These are phyloP conservation scores for Bradypus variegatus DNA, from an alignment of 2,797 vertebrate genomes.

Conservation along the genomic window DNA sequence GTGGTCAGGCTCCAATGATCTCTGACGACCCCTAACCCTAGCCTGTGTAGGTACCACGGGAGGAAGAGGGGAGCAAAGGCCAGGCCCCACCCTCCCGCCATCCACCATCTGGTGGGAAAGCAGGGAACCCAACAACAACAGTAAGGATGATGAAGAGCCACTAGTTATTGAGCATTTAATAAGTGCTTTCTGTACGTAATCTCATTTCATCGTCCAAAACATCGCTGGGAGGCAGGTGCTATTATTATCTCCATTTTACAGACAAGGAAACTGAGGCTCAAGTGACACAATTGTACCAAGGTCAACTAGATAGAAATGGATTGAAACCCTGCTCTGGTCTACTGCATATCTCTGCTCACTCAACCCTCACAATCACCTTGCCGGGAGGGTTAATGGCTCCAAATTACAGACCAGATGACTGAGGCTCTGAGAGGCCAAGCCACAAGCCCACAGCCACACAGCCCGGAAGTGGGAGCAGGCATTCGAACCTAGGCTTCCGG, in stretches of 20 bases:
- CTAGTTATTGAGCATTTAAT: background rate
- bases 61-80: background rate
- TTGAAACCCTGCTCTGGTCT: background rate
- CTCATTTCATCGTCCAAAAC: background rate
- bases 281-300: background rate
- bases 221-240: background rate
- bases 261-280: background rate
- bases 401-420: background rate
- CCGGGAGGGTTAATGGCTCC: background rate
- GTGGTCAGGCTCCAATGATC: background rate
- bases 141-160: accelerated
- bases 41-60: background rate
- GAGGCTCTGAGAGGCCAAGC: background rate
- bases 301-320: background rate
- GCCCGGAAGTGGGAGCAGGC: background rate
- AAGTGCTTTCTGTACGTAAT: background rate
- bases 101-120: background rate
- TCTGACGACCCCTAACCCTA: background rate
- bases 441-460: background rate
- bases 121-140: background rate
- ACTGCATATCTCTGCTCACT: background rate
- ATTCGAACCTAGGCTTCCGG: background rate
- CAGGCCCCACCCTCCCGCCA: background rate
- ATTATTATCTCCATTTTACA: background rate
- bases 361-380: background rate